Percentiles rank a stretch among this genome's conserved stretches.
Evolutionary conservation across 2,113 vertebrate species (phyloP).

Genomic region (Paradisaea rubra): DNA sequence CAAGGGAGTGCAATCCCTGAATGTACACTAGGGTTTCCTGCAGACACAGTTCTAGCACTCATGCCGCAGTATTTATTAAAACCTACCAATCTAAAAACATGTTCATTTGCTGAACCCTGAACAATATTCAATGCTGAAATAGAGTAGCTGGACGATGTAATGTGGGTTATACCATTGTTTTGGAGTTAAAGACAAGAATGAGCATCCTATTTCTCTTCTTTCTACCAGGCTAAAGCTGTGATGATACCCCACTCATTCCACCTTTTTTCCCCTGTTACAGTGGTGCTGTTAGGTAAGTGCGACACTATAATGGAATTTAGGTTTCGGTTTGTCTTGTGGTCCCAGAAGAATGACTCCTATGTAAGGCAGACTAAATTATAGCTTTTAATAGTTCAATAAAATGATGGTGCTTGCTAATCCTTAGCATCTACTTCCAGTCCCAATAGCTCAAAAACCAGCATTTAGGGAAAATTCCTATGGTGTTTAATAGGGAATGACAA

Average conservation of each 20-base stretch:
- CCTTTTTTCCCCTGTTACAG: neutral
- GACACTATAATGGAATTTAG: neutral
- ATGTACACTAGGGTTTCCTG: neutral
- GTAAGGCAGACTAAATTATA: neutral
- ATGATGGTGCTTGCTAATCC: neutral
- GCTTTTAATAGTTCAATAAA: neutral
- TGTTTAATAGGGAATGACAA: neutral
- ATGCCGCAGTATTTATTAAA: neutral
- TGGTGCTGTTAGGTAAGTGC: accelerated
- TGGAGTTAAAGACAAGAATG: neutral
- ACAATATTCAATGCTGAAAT: neutral
- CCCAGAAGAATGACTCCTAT: neutral
- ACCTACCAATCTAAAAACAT: neutral
- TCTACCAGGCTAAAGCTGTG: neutral
- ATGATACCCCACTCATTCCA: too few species aligned
- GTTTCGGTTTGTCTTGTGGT: neutral
- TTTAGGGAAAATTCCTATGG: neutral
- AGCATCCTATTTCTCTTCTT: neutral
- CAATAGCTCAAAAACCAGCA: neutral
- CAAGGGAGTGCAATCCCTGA: neutral
- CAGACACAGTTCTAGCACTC: neutral
- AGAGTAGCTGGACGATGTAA: neutral
- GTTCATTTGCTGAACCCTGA: neutral
- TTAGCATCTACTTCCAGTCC: neutral
- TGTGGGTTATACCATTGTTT: neutral